Conservation (phyloP, 2,797 vertebrate genomes). For the Enteromius fasciolatus region DNA sequence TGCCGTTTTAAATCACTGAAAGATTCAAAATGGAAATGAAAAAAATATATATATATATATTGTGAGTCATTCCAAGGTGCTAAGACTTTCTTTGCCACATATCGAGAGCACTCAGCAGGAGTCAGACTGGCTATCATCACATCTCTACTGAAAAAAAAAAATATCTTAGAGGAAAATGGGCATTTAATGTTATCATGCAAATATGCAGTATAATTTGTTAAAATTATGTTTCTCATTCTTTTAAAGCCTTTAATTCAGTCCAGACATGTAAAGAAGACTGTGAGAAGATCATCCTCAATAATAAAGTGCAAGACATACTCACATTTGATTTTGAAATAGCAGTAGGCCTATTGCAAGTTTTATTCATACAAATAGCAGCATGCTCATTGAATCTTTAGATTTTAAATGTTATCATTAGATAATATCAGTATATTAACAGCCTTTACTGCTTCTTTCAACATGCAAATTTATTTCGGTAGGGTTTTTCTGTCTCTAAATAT, state of each 20-base stretch:
- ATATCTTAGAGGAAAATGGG: neutral
- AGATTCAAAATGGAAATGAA: neutral
- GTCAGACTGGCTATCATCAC: constrained; percentile 16
- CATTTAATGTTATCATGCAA: neutral
- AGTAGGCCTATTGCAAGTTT: neutral
- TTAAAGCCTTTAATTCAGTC: neutral
- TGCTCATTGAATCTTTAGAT: neutral
- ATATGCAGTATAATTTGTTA: neutral
- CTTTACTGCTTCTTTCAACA: neutral
- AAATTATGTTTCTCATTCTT: neutral
- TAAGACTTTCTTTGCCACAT: constrained; percentile 14
- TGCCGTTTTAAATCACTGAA: neutral
- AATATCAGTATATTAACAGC: neutral
- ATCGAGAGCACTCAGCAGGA: constrained; percentile 3
- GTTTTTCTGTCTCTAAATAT: neutral
- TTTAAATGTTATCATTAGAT: constrained; percentile 2
- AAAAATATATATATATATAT: neutral
- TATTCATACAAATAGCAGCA: neutral
- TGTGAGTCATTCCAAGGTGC: neutral
- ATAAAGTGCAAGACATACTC: neutral
- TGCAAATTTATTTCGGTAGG: neutral
- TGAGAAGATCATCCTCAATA: neutral
- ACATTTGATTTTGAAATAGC: neutral
- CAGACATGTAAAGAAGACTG: neutral
- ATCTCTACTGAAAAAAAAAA: constrained; percentile 11